These are phyloP conservation scores for Cyphomyrmex costatus DNA, from an alignment of 1,140 invertebrate species.

Conservation along the genomic window DNA sequence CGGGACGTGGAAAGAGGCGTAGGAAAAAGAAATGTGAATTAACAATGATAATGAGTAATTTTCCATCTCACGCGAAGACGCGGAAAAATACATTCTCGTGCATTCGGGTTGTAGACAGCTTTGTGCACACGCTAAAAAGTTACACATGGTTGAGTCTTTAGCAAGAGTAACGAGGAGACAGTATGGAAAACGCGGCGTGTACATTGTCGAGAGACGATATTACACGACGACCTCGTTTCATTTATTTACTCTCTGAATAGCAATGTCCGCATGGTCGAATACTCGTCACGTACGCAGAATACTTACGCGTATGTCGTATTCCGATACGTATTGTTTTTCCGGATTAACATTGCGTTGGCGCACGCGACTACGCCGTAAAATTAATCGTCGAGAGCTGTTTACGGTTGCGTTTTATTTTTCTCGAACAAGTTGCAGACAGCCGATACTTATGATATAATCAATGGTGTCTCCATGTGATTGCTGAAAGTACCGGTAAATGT, in stretches of 20 bases:
- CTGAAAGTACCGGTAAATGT: neutral
- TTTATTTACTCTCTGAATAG: slow-evolving; percentile 75
- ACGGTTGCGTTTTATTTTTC: slow-evolving; percentile 14
- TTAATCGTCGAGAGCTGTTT: neutral
- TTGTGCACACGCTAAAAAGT: slow-evolving; percentile 5
- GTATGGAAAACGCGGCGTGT: slow-evolving; percentile 64
- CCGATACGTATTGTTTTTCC: slow-evolving; percentile 64
- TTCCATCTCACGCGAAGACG: neutral
- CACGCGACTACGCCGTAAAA: neutral
- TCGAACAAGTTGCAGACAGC: neutral
- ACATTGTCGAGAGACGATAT: slow-evolving; percentile 61
- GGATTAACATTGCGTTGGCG: slow-evolving; percentile 44
- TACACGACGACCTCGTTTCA: slow-evolving; percentile 74
- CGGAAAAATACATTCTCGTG: slow-evolving; percentile 32
- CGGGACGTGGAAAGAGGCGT: too few species aligned
- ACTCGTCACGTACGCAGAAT: neutral
- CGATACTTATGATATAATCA: slow-evolving; percentile 4
- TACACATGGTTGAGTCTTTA: slow-evolving; percentile 24
- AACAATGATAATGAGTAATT: slow-evolving; percentile 47
- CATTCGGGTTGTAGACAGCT: neutral
- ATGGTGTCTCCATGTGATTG: neutral
- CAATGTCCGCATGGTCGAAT: neutral
- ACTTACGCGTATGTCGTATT: neutral
- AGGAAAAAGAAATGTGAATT: neutral
- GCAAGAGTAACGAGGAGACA: slow-evolving; percentile 65